Conservation (phyloP, 2,797 vertebrate species). For the Anolis apletophallus region DNA sequence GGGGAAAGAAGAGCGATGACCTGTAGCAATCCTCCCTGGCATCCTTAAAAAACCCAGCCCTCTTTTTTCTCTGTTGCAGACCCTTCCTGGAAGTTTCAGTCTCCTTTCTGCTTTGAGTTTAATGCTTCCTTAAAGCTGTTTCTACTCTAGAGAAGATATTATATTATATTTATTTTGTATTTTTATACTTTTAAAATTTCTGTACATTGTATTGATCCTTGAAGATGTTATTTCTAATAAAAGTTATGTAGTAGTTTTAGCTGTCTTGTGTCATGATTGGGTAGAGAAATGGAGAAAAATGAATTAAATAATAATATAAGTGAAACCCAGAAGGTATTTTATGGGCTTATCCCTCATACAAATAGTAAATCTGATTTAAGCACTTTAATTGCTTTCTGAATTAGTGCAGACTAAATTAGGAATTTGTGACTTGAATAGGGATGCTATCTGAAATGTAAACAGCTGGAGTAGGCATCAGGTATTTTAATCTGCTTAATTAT, state of each 20-base stretch:
- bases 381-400: constrained; percentile 70
- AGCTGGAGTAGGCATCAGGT: constrained; percentile 78
- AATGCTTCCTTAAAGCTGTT: too few species aligned
- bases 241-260: not conserved
- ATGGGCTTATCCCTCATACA: constrained; percentile 53
- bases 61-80: too few species aligned
- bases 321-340: constrained; percentile 18
- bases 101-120: too few species aligned
- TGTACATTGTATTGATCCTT: not conserved
- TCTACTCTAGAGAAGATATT: too few species aligned
- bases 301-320: not conserved
- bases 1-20: too few species aligned
- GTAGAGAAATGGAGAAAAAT: not conserved
- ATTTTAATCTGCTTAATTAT: constrained; percentile 81
- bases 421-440: constrained; percentile 49
- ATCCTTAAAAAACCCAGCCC: too few species aligned
- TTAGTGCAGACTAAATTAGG: constrained; percentile 49
- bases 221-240: too few species aligned
- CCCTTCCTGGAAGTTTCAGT: too few species aligned
- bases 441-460: constrained; percentile 75
- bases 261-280: not conserved
- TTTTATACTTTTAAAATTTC: not conserved
- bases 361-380: constrained; percentile 51
- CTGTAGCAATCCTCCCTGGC: too few species aligned
- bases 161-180: not conserved